A percentile compares a stretch with the other conserved stretches of the same genome.
These are phyloP conservation scores for Mormyrus lacerda DNA, from an alignment of 2,113 vertebrate species.

Conservation along the genomic window DNA sequence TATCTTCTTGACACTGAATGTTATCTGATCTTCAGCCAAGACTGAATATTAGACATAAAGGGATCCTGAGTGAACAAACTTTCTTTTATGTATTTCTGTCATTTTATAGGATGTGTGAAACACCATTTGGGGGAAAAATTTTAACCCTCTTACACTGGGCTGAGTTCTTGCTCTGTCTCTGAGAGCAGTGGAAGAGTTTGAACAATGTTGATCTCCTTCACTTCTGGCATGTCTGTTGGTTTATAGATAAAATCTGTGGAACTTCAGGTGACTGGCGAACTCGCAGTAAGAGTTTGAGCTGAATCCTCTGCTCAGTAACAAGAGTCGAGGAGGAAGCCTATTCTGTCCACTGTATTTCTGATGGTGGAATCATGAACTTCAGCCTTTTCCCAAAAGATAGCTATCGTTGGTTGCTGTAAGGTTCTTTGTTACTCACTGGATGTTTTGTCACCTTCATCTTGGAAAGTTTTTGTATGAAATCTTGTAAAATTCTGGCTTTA, in stretches of 20 bases:
- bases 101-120: not conserved
- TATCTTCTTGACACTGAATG: slow-evolving; percentile 6
- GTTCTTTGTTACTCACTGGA: not conserved
- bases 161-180: not conserved
- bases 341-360: not conserved
- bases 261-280: not conserved
- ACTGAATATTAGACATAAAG: not conserved
- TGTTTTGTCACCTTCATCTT: not conserved
- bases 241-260: not conserved
- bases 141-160: not conserved
- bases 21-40: slow-evolving; percentile 3
- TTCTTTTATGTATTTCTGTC: not conserved
- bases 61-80: not conserved
- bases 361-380: not conserved
- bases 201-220: not conserved
- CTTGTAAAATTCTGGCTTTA: not conserved
- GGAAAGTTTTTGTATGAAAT: not conserved
- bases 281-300: not conserved
- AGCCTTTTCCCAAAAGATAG: not conserved
- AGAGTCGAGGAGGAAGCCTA: not conserved
- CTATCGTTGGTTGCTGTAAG: not conserved
- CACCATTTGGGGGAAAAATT: not conserved
- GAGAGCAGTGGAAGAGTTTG: not conserved
- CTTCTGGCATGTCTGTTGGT: not conserved
- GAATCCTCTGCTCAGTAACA: not conserved